Evolutionary conservation across 2,888 invertebrate species (phyloP).

Genomic region (Bellardia bayeri): DNA sequence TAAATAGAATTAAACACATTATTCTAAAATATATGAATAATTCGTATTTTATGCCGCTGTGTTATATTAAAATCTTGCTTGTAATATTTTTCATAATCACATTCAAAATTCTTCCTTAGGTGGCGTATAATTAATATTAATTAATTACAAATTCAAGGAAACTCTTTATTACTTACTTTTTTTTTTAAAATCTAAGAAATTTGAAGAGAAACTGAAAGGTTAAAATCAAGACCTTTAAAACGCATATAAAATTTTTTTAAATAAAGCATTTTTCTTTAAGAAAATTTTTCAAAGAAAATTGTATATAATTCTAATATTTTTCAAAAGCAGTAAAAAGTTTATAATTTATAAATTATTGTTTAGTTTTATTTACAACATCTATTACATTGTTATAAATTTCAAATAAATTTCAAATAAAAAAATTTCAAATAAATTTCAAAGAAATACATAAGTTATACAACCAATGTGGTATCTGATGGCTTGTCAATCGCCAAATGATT

Average conservation of each 20-base stretch:
- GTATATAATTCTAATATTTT: too few relatives aligned
- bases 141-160: background rate
- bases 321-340: background rate
- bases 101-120: background rate
- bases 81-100: too few relatives aligned
- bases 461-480: conserved; percentile 11
- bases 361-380: conserved; percentile 28
- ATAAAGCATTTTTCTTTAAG: too few relatives aligned
- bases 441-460: background rate
- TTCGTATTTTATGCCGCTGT: too few relatives aligned
- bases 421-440: too few relatives aligned
- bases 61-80: too few relatives aligned
- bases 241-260: too few relatives aligned
- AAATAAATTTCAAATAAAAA: conserved; percentile 50
- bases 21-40: too few relatives aligned
- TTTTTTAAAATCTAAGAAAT: background rate
- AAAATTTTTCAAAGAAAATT: background rate
- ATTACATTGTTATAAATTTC: conserved; percentile 48
- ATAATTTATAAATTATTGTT: background rate
- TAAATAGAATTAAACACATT: too few relatives aligned
- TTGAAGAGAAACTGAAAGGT: background rate
- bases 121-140: conserved; percentile 10
- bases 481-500: conserved; percentile 38
- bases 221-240: too few relatives aligned
- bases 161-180: background rate